A percentile compares a stretch with the other conserved stretches of the same genome.
Conservation (phyloP, 2,113 vertebrate genomes). For the Serinus canaria region DNA sequence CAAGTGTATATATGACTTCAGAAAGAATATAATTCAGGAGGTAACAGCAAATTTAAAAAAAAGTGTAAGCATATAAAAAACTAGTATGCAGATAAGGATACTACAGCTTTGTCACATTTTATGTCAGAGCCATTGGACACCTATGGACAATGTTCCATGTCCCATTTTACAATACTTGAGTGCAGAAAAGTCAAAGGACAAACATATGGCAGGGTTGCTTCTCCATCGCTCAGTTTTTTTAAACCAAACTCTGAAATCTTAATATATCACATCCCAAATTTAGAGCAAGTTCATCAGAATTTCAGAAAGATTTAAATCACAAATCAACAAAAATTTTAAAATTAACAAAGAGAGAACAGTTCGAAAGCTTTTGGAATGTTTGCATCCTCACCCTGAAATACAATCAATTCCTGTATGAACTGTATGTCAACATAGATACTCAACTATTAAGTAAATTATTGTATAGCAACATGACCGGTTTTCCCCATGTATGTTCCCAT, state of each 20-base stretch:
- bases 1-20: not conserved
- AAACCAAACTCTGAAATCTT: not conserved
- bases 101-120: not conserved
- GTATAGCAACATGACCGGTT: not conserved
- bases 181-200: not conserved
- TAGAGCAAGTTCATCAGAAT: not conserved
- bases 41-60: not conserved
- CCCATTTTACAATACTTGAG: not conserved
- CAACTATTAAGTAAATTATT: not conserved
- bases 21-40: not conserved
- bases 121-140: not conserved
- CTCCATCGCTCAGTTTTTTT: not conserved
- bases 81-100: not conserved
- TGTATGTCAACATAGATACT: not conserved
- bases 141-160: not conserved
- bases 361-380: not conserved
- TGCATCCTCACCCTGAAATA: not conserved
- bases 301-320: not conserved
- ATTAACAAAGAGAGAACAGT: not conserved
- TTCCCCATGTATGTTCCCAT: not conserved
- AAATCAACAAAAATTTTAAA: not conserved
- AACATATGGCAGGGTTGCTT: not conserved
- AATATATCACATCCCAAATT: not conserved
- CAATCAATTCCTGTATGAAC: not conserved
- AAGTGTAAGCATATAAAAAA: not conserved